Conservation (phyloP, 2,113 vertebrate genomes). For the Kryptolebias marmoratus region DNA sequence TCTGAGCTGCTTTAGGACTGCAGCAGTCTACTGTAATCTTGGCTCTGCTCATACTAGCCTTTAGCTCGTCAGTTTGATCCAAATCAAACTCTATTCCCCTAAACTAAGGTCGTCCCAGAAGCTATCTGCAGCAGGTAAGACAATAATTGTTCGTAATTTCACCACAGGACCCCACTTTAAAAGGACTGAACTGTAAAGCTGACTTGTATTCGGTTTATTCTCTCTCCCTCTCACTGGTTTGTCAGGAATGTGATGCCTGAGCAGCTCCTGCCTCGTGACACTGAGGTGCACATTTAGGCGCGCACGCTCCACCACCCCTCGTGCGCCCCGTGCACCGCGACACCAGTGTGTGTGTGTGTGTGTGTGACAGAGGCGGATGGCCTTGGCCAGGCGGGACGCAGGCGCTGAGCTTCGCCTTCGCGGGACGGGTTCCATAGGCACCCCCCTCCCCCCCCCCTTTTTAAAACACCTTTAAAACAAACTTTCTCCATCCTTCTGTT, state of each 20-base stretch:
- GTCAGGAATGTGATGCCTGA: conserved; percentile 7
- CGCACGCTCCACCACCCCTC: conserved; percentile 29
- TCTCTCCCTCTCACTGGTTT: not conserved
- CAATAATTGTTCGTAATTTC: too few species aligned
- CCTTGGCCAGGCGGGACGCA: conserved; percentile 78
- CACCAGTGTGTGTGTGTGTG: conserved; percentile 58
- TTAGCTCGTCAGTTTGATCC: too few species aligned
- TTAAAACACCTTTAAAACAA: not conserved
- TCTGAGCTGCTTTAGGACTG: too few species aligned
- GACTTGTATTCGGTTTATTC: too few species aligned
- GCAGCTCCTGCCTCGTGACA: not conserved
- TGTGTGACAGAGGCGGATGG: conserved; percentile 79
- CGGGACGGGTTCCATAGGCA: conserved; percentile 66
- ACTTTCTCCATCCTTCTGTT: conserved; percentile 15
- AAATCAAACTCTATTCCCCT: too few species aligned
- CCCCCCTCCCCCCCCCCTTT: conserved; percentile 12
- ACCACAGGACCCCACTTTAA: too few species aligned
- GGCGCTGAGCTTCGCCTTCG: conserved; percentile 72
- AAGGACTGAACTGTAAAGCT: too few species aligned
- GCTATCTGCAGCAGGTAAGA: too few species aligned
- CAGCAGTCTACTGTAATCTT: too few species aligned
- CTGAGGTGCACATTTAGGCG: not conserved
- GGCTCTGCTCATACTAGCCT: too few species aligned
- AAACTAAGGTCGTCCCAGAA: too few species aligned
- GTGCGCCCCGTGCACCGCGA: conserved; percentile 72